Base-by-base conservation (phyloP, 2,797 vertebrate species). In the Muraenolepis orangiensis region DNA sequence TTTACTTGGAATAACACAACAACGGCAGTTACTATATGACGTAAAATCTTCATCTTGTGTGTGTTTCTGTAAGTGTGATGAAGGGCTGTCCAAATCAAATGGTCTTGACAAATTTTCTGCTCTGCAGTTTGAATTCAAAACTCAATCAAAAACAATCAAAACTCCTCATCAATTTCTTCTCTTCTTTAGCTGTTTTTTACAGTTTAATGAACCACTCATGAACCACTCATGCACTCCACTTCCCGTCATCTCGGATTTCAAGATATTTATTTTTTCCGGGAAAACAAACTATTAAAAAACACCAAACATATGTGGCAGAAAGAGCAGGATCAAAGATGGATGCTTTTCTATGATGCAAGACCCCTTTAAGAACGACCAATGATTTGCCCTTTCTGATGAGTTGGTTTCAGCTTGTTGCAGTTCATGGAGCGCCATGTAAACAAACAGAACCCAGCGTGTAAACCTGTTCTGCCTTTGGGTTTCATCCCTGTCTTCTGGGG, bases 291-390 rank as follows among this genome's bases (percentile, higher is more conserved):
- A 80, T 34, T 72, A 72, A 79, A 68, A 78, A 20, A 57, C 51
- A 57, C 20, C 11, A 71, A 72, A 80, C 85, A 87, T 84, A 76
- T 89, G 86, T 61, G 77, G 70, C 85, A 89, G 87, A 84, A 78
- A 26, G 78, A 70, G 84, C n/a, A 73, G 18, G 88, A 88, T 89
- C 86, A 89, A 90, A 90, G 87, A 79, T 72, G 67, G 66, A 69
- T 71, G 72, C 57, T 71, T 73, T 8, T 57, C 51, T 8, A 57
- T 57, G 16, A n/a, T 10, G 20, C 23, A 57, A 7, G 46, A 57
- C 51, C 51, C 51, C 51, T 23, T n/a, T 7, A 57, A 80, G 76
- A 67, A 71, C 2, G 26, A 30, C 29, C 76, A 69, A 69, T 83
- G 86, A 91, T 88, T 86, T 85, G 88, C 72, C 79, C 84, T 75